Evolutionary conservation across 2,113 vertebrate genomes (phyloP).

Genomic region (Raphicerus campestris): DNA sequence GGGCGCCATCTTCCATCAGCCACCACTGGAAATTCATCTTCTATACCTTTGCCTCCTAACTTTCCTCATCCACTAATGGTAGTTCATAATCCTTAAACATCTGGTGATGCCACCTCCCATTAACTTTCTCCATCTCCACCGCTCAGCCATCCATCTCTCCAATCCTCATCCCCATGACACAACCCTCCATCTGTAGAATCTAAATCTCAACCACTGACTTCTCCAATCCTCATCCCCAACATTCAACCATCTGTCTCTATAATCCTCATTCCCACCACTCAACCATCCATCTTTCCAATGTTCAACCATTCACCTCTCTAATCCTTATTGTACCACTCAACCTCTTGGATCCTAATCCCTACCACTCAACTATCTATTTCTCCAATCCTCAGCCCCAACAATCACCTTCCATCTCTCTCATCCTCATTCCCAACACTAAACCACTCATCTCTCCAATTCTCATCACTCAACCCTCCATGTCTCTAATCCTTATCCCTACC

Average conservation of each 20-base stretch:
- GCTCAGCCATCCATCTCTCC: neutral
- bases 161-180: neutral
- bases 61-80: accelerated
- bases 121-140: neutral
- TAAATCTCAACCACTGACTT: neutral
- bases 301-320: neutral
- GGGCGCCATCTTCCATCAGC: neutral
- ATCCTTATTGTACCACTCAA: neutral
- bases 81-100: accelerated
- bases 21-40: neutral
- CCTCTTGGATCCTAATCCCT: neutral
- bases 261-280: neutral
- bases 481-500: neutral
- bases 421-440: neutral
- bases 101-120: neutral
- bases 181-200: neutral
- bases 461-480: neutral
- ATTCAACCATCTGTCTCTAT: neutral
- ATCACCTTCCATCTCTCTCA: neutral
- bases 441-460: neutral
- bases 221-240: neutral
- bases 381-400: neutral
- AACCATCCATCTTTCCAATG: neutral
- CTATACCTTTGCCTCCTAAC: neutral
- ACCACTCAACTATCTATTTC: neutral